Base-by-base conservation (phyloP, 1,140 invertebrate species). In the Euwallacea fornicatus region DNA sequence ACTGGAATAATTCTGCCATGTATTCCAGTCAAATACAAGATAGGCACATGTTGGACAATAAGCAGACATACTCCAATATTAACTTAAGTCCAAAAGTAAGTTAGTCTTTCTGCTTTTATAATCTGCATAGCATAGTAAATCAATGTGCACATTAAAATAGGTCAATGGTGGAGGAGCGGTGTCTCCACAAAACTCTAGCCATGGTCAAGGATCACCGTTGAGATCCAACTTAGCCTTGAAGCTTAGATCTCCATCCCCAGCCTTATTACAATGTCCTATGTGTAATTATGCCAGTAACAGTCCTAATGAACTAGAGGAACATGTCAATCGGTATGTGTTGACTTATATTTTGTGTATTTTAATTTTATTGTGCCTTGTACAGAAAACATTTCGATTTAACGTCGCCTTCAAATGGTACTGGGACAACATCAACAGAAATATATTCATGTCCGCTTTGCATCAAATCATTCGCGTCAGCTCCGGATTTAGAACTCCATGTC, bases 401-500 rank as follows among this genome's bases (percentile, higher is more conserved):
- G 13, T 94, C 92, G 62, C 90, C 90, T 44, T 89, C 88, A 42
- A 85, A 89, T 13, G 79, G 76, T 16, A 75, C 55, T 10, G 50
- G 47, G n/a, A 75, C 67, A 15, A 79, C 84, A 80, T 33, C 21
- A 33, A 15, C 83, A 79, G 63, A 81, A 82, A 61, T 75, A 72
- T 85, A 82, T 65, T 83, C 85, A 47, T 94, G 91, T 80, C 91
- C 91, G 0, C 84, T 93, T 42, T 92, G 92, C 79, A 83, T 89
- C 72, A 86, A 87, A 73, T 87, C 88, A 47, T 94, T 93, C 81
- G 84, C 87, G 16, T 88, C 89, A 70, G 87, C 87, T 8, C 87
- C 89, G n/a, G 91, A 93, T 79, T 85, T 95, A 33, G 91, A 94
- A 81, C 79, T 93, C 8, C 93, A 95, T 80, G 92, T 95, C 0